phyloP scores from a whole-genome alignment of 2,888 invertebrate species.

The Harpalus rufipes region DNA sequence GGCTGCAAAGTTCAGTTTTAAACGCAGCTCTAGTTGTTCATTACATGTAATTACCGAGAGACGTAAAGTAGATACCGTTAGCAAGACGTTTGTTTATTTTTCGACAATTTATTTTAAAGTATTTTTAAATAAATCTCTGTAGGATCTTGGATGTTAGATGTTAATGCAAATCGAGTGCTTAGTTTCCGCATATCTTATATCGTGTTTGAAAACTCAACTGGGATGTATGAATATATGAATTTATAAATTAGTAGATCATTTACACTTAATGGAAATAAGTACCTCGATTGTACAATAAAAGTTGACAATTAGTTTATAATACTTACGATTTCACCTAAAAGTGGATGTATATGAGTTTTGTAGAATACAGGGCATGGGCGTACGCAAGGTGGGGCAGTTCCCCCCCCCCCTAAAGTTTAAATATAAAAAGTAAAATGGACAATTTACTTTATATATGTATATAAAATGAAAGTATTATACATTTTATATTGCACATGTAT shows the following conservation, averaged over 20 bases:
- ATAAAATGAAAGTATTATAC: too few species aligned
- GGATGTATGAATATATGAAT: conserved; percentile 5
- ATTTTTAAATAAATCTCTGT: conserved; percentile 44
- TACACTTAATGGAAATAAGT: too few species aligned
- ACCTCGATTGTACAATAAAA: too few species aligned
- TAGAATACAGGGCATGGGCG: too few species aligned
- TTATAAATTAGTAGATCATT: neutral
- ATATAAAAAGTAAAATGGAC: too few species aligned
- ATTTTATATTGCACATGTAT: too few species aligned
- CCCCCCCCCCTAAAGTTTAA: too few species aligned
- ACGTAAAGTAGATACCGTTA: conserved; percentile 48
- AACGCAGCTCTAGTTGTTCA: conserved; percentile 47
- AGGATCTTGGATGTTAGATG: conserved; percentile 17
- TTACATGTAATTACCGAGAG: conserved; percentile 56
- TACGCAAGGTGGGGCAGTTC: too few species aligned
- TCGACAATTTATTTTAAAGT: conserved; percentile 44
- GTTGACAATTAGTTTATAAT: too few species aligned
- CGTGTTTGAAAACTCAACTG: neutral
- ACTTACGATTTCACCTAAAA: too few species aligned
- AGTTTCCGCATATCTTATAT: conserved; percentile 63
- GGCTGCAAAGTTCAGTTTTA: conserved; percentile 52
- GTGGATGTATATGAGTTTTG: too few species aligned
- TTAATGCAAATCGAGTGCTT: conserved; percentile 37
- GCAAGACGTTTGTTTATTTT: conserved; percentile 49
- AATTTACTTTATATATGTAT: too few species aligned